Evolutionary conservation across 2,113 vertebrate genomes (phyloP), one percentile per base, ranked within the genome.

Genomic region (Rhea pennata): DNA sequence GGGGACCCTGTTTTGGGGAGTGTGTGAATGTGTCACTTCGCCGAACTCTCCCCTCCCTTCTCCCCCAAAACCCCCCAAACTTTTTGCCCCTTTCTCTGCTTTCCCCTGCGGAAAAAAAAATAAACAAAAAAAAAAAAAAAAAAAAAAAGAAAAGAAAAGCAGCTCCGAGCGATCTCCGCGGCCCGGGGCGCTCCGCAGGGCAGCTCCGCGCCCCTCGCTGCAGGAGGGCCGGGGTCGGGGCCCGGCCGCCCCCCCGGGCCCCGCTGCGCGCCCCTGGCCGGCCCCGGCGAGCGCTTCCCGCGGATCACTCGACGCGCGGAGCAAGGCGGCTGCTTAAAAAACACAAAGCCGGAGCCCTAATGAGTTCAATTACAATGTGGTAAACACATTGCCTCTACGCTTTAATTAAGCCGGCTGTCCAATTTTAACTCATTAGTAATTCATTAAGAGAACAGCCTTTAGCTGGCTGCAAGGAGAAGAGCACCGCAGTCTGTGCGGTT

Each of bases 341-440:
- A 97, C 95, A 98, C 97, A 98, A 98, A 97, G 96, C 96, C 97
- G 85, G 92, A 97, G 98, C 97, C 97, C 98, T 98, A 98, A 98
- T 98, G 98, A 98, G 98, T 98, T 98, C 98, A 98, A 98, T 98
- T 98, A 98, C 98, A 98, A 98, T 98, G 98, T 98, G 98, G 98
- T 98, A 98, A 98, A 98, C 98, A 98, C 98, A 98, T 98, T 98
- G 98, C 97, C 98, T 98, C 98, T 98, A 98, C 98, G 97, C 98
- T 98, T 98, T 98, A 98, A 98, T 98, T 98, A 98, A 98, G 98
- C 98, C 98, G 97, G 98, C 98, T 98, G 98, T 98, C 98, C 98
- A 98, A 98, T 98, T 98, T 98, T 98, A 98, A 98, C 98, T 98
- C 98, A 98, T 98, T 98, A 98, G 98, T 98, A 98, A 98, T 98